A percentile compares a stretch with the other conserved stretches of the same genome.
Evolutionary conservation across 2,797 vertebrate species (phyloP).

Genomic region (Syngnathus rostellatus): DNA sequence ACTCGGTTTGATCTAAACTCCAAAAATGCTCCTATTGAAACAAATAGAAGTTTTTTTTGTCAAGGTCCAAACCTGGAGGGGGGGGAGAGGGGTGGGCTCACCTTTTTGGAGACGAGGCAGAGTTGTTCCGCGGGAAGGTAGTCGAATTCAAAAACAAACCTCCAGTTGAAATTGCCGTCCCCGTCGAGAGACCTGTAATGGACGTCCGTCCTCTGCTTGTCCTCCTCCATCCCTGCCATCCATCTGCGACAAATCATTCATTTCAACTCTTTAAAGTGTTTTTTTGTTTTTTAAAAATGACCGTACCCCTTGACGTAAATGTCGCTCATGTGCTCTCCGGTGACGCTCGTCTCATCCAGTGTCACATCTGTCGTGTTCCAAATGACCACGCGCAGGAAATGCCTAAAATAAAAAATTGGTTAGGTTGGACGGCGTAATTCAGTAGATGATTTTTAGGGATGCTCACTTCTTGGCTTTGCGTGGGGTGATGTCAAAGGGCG

Average conservation of each 20-base stretch:
- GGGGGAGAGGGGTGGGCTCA: slow-evolving; percentile 34
- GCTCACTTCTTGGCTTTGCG: slow-evolving; percentile 89
- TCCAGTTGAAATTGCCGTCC: slow-evolving; percentile 99
- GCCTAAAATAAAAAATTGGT: slow-evolving; percentile 54
- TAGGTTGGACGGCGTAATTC: not conserved
- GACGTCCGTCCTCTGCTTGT: slow-evolving; percentile 98
- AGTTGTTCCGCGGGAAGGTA: slow-evolving; percentile 92
- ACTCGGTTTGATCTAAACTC: slow-evolving; percentile 95
- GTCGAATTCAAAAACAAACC: slow-evolving; percentile 90
- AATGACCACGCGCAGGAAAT: slow-evolving; percentile 79
- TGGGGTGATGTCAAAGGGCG: slow-evolving; percentile 87
- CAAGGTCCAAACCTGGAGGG: too few species aligned
- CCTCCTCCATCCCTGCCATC: slow-evolving; percentile 95
- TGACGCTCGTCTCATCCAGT: slow-evolving; percentile 94
- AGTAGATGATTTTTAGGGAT: not conserved
- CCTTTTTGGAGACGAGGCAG: slow-evolving; percentile 90
- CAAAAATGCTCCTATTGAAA: slow-evolving; percentile 87
- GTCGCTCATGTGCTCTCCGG: slow-evolving; percentile 95
- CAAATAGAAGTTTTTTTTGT: too few species aligned
- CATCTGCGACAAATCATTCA: slow-evolving; percentile 67
- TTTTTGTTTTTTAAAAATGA: not conserved
- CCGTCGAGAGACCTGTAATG: slow-evolving; percentile 97
- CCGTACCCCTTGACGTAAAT: slow-evolving; percentile 94
- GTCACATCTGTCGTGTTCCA: slow-evolving; percentile 97
- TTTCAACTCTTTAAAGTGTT: too few species aligned